Percentiles rank a stretch among this genome's conserved stretches.
Conservation (phyloP, 2,888 invertebrate genomes). For the Tenthredo amoena region DNA sequence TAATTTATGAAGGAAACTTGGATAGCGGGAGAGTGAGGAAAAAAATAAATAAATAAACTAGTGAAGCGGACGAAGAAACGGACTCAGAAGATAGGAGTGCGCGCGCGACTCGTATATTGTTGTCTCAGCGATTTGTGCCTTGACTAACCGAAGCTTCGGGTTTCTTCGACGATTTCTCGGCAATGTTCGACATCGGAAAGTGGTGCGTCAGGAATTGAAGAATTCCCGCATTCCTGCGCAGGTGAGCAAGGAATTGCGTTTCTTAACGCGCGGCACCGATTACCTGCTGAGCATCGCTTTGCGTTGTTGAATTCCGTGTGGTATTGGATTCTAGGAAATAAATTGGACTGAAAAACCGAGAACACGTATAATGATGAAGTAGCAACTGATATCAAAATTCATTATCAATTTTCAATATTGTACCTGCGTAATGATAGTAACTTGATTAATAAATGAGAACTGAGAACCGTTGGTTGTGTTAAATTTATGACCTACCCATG, state of each 20-base stretch:
- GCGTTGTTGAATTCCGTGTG: not conserved
- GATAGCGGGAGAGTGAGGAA: not conserved
- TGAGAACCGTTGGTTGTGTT: not conserved
- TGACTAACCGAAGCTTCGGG: slow-evolving; percentile 27
- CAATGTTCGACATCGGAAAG: slow-evolving; percentile 47
- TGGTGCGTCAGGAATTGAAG: slow-evolving; percentile 62
- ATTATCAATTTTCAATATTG: slow-evolving; percentile 56
- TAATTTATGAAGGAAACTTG: not conserved
- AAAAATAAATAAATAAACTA: not conserved
- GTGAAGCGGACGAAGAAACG: not conserved
- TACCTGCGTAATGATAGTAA: not conserved
- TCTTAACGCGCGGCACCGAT: slow-evolving; percentile 36
- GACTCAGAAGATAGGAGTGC: slow-evolving; percentile 24
- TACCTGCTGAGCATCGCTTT: slow-evolving; percentile 21
- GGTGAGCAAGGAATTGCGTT: slow-evolving; percentile 60
- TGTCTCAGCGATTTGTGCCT: slow-evolving; percentile 53
- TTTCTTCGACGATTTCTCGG: slow-evolving; percentile 44
- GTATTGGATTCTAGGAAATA: not conserved
- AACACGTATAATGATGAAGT: not conserved
- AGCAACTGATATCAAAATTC: not conserved
- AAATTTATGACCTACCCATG: not conserved
- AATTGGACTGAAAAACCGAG: not conserved
- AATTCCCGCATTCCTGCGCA: slow-evolving; percentile 66
- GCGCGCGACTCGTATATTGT: slow-evolving; percentile 50
- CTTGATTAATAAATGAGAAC: not conserved